phyloP scores from a whole-genome alignment of 2,888 invertebrate genomes.

The Drosophila imparisetae region DNA sequence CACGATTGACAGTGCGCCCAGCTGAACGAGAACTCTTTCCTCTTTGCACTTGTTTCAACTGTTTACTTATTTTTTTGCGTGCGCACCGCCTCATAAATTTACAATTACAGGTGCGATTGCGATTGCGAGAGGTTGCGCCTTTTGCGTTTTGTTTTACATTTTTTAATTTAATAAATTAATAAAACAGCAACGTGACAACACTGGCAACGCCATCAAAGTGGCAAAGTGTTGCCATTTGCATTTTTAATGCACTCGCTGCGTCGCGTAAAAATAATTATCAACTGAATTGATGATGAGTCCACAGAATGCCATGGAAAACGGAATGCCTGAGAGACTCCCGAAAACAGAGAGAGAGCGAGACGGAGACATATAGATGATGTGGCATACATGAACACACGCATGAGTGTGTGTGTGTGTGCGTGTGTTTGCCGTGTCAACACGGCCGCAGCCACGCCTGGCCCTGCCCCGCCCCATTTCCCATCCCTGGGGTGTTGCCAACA shows the following conservation, averaged over 20 bases:
- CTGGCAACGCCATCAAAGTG: conserved; percentile 78
- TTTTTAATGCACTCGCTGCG: conserved; percentile 80
- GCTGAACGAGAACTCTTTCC: conserved; percentile 58
- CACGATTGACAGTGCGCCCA: conserved; percentile 76
- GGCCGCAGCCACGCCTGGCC: conserved; percentile 39
- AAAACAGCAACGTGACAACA: conserved; percentile 80
- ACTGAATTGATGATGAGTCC: conserved; percentile 77
- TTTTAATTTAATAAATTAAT: conserved; percentile 80
- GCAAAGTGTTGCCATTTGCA: conserved; percentile 83
- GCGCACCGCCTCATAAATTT: conserved; percentile 70
- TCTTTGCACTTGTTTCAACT: conserved; percentile 12
- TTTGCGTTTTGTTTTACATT: conserved; percentile 34
- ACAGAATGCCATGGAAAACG: conserved; percentile 22
- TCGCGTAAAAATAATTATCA: conserved; percentile 82
- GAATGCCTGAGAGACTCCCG: conserved; percentile 34
- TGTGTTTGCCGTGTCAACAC: conserved; percentile 58
- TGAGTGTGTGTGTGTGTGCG: neutral
- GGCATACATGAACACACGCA: conserved; percentile 13
- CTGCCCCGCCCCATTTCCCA: neutral
- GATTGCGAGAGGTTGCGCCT: conserved; percentile 31
- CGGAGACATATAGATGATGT: conserved; percentile 15
- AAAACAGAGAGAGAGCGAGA: conserved; percentile 21
- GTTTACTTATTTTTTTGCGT: conserved; percentile 30
- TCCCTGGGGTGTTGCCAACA: conserved; percentile 23
- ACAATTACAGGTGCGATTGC: conserved; percentile 74